A percentile compares a stretch with the other conserved stretches of the same genome.
Evolutionary conservation across 37 sponge, comb jelly and placozoan species (phyloP).

Genomic region (Diacarnus erythraeanus): DNA sequence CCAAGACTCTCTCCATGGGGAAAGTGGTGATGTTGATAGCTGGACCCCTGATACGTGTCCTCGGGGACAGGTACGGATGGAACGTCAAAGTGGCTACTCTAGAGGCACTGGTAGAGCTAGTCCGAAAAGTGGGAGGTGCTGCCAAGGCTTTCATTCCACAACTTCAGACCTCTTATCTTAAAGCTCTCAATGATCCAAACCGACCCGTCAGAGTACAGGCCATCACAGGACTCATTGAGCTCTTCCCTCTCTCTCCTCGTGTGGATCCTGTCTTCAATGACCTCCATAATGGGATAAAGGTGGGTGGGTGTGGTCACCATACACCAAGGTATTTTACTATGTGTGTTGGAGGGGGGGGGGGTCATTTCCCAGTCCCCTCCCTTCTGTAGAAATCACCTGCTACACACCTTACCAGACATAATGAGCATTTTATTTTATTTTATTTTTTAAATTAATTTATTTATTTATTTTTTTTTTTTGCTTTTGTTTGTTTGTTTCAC

Average conservation of each 20-base stretch:
- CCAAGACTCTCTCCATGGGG: constrained; percentile 49
- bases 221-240: constrained; percentile 67
- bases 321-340: no score
- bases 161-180: constrained; percentile 96
- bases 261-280: constrained; percentile 92
- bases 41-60: constrained; percentile 94
- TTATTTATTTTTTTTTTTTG: no score
- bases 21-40: constrained; percentile 83
- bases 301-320: no score
- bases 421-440: no score
- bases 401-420: no score
- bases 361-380: no score
- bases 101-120: constrained; percentile 81
- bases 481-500: no score
- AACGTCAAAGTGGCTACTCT: constrained; percentile 87
- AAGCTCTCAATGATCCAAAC: constrained; percentile 86
- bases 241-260: constrained; percentile 64
- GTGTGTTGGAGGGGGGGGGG: neutral
- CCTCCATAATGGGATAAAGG: constrained; percentile 84
- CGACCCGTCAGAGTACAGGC: constrained; percentile 76
- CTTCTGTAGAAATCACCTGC: no score
- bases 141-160: constrained; percentile 91
- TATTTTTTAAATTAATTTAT: no score
- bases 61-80: constrained; percentile 85
- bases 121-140: constrained; percentile 84